Evolutionary conservation across 2,888 invertebrate genomes (phyloP).

Genomic region (Trichogramma evanescens): DNA sequence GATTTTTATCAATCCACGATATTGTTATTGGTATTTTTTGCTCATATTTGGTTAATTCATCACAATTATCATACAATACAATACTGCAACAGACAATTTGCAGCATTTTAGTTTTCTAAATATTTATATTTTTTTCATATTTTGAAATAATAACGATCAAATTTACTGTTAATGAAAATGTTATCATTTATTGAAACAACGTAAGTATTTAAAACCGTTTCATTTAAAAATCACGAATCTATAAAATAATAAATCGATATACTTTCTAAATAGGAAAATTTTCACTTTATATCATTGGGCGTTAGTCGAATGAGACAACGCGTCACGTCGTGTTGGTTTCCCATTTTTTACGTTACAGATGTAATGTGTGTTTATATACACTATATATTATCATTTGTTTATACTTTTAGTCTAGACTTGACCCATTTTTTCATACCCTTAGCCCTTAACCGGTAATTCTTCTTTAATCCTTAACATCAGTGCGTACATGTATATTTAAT

Average conservation of each 20-base stretch:
- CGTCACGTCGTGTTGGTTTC: slow-evolving; percentile 5
- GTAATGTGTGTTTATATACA: slow-evolving; percentile 20
- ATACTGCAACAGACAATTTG: slow-evolving; percentile 14
- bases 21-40: background rate
- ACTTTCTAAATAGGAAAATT: slow-evolving; percentile 16
- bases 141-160: too few species aligned
- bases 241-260: slow-evolving; percentile 7
- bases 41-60: background rate
- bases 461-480: slow-evolving; percentile 9
- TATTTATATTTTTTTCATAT: too few species aligned
- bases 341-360: slow-evolving; percentile 10
- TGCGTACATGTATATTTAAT: slow-evolving; percentile 4
- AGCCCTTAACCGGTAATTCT: slow-evolving; percentile 7
- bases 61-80: background rate
- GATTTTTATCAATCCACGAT: background rate
- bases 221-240: slow-evolving; percentile 11
- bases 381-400: slow-evolving; percentile 5
- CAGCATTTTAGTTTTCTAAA: background rate
- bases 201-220: slow-evolving; percentile 8
- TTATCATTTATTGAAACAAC: background rate
- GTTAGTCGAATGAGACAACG: slow-evolving; percentile 7
- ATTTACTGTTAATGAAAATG: too few species aligned
- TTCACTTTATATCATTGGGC: slow-evolving; percentile 6
- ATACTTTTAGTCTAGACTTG: slow-evolving; percentile 15
- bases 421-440: slow-evolving; percentile 10